phyloP scores from a whole-genome alignment of 2,113 vertebrate species.

The Caranx ignobilis region DNA sequence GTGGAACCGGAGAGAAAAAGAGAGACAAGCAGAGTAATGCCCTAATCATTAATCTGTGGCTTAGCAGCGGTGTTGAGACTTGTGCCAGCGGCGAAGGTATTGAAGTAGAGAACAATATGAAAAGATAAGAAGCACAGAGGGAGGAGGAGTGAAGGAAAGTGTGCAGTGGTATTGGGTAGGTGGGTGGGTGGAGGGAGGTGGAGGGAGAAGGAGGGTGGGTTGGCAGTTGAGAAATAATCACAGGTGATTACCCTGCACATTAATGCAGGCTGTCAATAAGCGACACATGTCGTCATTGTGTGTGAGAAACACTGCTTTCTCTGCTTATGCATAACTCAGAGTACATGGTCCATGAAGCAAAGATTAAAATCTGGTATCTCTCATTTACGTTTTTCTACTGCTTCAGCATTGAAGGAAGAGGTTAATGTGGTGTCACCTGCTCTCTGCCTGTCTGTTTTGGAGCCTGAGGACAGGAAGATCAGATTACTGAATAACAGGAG shows the following conservation, averaged over 20 bases:
- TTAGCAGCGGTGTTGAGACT: constrained; percentile 77
- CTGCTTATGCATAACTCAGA: constrained; percentile 68
- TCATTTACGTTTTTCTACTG: constrained; percentile 79
- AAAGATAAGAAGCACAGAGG: constrained; percentile 72
- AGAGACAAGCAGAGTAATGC: constrained; percentile 71
- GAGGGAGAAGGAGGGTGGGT: constrained; percentile 12
- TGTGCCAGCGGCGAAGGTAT: constrained; percentile 78
- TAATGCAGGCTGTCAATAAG: constrained; percentile 82
- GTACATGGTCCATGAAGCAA: constrained; percentile 68
- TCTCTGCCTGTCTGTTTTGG: constrained; percentile 71
- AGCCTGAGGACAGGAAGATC: constrained; percentile 76
- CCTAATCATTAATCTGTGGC: constrained; percentile 76
- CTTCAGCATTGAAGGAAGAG: constrained; percentile 66
- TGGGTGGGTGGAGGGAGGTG: constrained; percentile 4
- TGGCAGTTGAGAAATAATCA: constrained; percentile 77
- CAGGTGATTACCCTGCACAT: constrained; percentile 71
- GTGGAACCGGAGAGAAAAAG: constrained; percentile 47
- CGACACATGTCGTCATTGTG: constrained; percentile 60
- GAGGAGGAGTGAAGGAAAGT: constrained; percentile 57
- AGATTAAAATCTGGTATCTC: constrained; percentile 81
- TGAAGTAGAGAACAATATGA: constrained; percentile 75
- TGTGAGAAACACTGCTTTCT: constrained; percentile 48
- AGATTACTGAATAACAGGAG: constrained; percentile 73
- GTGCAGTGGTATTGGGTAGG: constrained; percentile 20
- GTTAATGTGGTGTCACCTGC: constrained; percentile 79